Evolutionary conservation across 2,888 invertebrate genomes (phyloP), one percentile per base, ranked within the genome.

Genomic region (Acheta domesticus): DNA sequence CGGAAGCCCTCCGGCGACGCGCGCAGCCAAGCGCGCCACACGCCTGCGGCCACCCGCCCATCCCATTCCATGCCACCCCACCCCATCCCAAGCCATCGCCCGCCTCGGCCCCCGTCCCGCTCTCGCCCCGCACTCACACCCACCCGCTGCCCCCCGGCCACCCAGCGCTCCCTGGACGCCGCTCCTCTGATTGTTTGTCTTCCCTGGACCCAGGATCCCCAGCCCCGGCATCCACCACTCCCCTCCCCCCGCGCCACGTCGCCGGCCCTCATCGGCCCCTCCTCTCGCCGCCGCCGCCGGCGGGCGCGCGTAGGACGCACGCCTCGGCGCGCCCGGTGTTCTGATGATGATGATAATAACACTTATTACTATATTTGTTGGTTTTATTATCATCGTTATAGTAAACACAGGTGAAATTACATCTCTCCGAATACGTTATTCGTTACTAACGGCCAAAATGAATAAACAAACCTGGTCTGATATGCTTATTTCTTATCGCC

Each of bases 381-480:
- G 62, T n/a, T 62, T 62, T 62, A 62, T 62, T 62, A 62, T n/a
- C 62, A 62, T 62, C 62, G 62, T 62, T 62, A 62, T n/a, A 19
- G 62, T 62, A 62, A 62, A 62, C 62, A 62, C 62, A n/a, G 62
- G 16, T 19, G 14, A n/a, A 62, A 62, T 62, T 62, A 62, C 62
- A n/a, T 62, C 36, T 36, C 36, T 36, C 16, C 16, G 62, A 62
- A 62, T 62, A 19, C 62, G n/a, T 62, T 62, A 62, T 62, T 62
- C 62, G 16, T 14, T 62, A 14, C 62, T 62, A 62, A 62, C n/a
- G 62, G n/a, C 14, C 16, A n/a, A 62, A 62, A 62, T 62, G 62
- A 62, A 62, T 16, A 14, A 62, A n/a, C 36, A 36, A 36, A 36
- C 36, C 36, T 36, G 36, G 8, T 36, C 36, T 36, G 36, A 36